Evolutionary conservation across 2,797 vertebrate genomes (phyloP), one percentile per base, ranked within the genome.

Genomic region (Vireo griseus): DNA sequence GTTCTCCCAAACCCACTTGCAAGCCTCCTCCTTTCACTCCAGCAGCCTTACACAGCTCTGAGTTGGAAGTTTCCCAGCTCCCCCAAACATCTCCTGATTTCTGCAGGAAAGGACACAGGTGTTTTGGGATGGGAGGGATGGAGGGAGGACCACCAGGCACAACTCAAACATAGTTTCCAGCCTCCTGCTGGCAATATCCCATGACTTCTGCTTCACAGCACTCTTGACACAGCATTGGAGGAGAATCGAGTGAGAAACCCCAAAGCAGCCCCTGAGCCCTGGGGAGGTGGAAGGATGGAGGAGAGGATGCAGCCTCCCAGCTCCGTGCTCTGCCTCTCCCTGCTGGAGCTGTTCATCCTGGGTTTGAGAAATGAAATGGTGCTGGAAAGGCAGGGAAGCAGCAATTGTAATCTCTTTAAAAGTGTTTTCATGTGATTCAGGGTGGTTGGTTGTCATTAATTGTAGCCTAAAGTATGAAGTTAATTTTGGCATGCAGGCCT

Each of bases 41-140:
- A 1, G 1, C 10, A 6, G 57, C 55, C 33, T 87, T 24, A 6
- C 4, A 5, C 0, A 1, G 26, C 13, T 8, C 39, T 0, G 4
- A n/a, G n/a, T n/a, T n/a, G 13, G 31, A 85, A 40, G 33, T 24
- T 86, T 54, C 45, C n/a, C 72, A 62, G 59, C 21, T 79, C 18
- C 44, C 33, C 29, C 6, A 20, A 13, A 57, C 24, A 15, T 11
- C 33, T 44, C 68, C 76, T 24, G 28, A 16, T 63, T 79, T 52
- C 69, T 74, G 7, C 2, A 1, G 74, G 79, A 79, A 78, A 73
- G 42, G 71, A 65, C 35, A 28, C 16, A 29, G 51, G 5, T 0
- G 0, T 77, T 72, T 37, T 1, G 1, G 40, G 57, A 44, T 1
- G 1, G 37, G 31, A 51, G 9, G 12, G 55, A 19, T 10, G 21